A percentile compares a stretch with the other conserved stretches of the same genome.
These are phyloP conservation scores for Lophius americanus DNA, from an alignment of 2,797 vertebrate genomes.

Conservation along the genomic window DNA sequence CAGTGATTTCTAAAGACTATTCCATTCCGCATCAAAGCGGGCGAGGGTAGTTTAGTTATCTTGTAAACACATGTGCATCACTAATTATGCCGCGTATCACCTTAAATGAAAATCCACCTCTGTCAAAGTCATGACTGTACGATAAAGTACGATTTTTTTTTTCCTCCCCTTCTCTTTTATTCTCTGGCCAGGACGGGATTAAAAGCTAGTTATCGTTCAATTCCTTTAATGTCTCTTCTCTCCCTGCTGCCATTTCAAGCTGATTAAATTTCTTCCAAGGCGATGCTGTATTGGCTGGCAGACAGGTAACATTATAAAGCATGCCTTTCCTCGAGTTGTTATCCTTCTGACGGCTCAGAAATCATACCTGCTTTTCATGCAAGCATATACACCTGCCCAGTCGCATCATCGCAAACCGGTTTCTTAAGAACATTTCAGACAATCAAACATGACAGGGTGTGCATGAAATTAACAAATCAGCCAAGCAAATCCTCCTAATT, in stretches of 20 bases:
- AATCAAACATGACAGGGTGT: background rate
- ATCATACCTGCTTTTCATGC: slow-evolving; percentile 10
- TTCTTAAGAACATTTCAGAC: slow-evolving; percentile 20
- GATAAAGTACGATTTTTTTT: slow-evolving; percentile 58
- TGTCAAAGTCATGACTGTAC: slow-evolving; percentile 73
- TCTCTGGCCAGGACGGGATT: slow-evolving; percentile 73
- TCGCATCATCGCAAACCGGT: slow-evolving; percentile 24
- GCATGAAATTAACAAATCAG: background rate
- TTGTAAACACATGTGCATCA: slow-evolving; percentile 72
- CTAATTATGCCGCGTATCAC: slow-evolving; percentile 72
- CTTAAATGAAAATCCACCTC: slow-evolving; percentile 74
- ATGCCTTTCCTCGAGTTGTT: slow-evolving; percentile 72
- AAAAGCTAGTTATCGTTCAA: slow-evolving; percentile 75
- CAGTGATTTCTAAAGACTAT: slow-evolving; percentile 48
- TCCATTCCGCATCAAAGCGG: slow-evolving; percentile 65
- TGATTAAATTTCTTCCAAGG: slow-evolving; percentile 80
- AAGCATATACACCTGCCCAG: slow-evolving; percentile 37
- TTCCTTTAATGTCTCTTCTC: slow-evolving; percentile 75
- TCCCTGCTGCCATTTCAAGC: slow-evolving; percentile 70
- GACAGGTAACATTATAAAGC: slow-evolving; percentile 81
- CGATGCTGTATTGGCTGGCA: slow-evolving; percentile 70
- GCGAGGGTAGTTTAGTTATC: slow-evolving; percentile 70
- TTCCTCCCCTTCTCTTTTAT: slow-evolving; percentile 58
- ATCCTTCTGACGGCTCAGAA: slow-evolving; percentile 60
- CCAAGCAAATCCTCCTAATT: slow-evolving; percentile 8